Conservation (phyloP, 2,797 vertebrate genomes). For the Gallinago nigripennis region DNA sequence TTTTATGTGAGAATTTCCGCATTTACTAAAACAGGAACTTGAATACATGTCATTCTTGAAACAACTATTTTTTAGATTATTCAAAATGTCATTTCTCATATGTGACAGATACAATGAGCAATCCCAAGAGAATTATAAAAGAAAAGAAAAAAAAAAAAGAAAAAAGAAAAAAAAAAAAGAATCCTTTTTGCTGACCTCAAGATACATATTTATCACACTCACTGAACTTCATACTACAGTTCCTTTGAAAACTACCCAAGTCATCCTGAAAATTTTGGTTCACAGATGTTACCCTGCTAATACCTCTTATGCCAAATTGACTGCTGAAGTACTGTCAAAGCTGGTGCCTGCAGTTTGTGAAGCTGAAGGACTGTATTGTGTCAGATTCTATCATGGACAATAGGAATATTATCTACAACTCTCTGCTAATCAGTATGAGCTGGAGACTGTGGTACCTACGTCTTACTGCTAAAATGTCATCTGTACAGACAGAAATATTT, state of each 20-base stretch:
- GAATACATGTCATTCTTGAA: background rate
- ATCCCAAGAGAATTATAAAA: background rate
- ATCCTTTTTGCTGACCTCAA: background rate
- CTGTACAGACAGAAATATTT: background rate
- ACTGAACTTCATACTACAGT: background rate
- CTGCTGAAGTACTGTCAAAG: background rate
- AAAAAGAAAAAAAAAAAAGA: background rate
- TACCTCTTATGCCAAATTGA: background rate
- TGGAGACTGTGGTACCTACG: background rate
- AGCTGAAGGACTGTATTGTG: background rate
- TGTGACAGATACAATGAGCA: fast-evolving
- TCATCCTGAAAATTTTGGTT: background rate
- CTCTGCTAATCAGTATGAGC: background rate
- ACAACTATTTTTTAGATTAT: background rate
- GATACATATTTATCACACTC: background rate
- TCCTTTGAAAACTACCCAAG: background rate
- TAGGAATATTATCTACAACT: background rate
- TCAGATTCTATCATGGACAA: background rate
- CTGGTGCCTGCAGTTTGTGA: background rate
- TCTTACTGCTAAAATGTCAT: background rate
- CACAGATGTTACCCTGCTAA: background rate
- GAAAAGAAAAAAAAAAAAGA: background rate
- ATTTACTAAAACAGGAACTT: background rate
- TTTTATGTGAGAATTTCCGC: background rate
- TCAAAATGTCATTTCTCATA: background rate